These are phyloP conservation scores for Drosophila rellima DNA, from an alignment of 2,888 invertebrate species.

Conservation along the genomic window DNA sequence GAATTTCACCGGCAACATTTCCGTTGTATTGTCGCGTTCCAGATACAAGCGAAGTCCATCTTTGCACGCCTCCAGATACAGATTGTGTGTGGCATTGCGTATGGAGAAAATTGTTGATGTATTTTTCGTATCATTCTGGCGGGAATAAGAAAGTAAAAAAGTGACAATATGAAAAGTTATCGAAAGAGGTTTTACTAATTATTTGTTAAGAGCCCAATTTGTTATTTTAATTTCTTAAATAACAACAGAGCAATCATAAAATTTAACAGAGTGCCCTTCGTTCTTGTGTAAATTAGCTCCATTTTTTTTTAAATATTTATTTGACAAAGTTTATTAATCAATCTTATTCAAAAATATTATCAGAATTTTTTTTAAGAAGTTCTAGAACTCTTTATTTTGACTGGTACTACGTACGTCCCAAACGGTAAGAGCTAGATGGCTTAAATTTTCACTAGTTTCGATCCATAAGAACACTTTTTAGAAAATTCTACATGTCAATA, in stretches of 20 bases:
- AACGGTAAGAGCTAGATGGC: neutral
- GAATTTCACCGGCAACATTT: constrained; percentile 86
- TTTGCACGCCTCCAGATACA: constrained; percentile 84
- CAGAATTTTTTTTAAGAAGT: too few species aligned
- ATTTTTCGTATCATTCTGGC: constrained; percentile 70
- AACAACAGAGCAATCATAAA: too few species aligned
- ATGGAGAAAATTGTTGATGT: constrained; percentile 84
- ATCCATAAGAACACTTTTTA: too few species aligned
- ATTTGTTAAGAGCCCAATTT: too few species aligned
- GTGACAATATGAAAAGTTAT: neutral
- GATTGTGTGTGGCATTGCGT: constrained; percentile 84
- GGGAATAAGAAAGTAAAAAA: constrained; percentile 1
- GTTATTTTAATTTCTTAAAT: too few species aligned
- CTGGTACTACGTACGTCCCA: neutral
- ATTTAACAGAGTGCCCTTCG: too few species aligned
- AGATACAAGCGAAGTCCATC: constrained; percentile 84
- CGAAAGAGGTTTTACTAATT: neutral
- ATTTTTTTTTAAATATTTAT: too few species aligned
- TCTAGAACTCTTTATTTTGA: too few species aligned
- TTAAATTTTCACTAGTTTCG: neutral
- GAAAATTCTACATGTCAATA: too few species aligned
- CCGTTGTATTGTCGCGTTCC: constrained; percentile 85
- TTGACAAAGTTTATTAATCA: too few species aligned
- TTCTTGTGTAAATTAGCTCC: too few species aligned
- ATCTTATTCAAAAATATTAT: too few species aligned